Evolutionary conservation across 2,888 invertebrate genomes (phyloP), one percentile per base, ranked within the genome.

Genomic region (Drosophila putrida): DNA sequence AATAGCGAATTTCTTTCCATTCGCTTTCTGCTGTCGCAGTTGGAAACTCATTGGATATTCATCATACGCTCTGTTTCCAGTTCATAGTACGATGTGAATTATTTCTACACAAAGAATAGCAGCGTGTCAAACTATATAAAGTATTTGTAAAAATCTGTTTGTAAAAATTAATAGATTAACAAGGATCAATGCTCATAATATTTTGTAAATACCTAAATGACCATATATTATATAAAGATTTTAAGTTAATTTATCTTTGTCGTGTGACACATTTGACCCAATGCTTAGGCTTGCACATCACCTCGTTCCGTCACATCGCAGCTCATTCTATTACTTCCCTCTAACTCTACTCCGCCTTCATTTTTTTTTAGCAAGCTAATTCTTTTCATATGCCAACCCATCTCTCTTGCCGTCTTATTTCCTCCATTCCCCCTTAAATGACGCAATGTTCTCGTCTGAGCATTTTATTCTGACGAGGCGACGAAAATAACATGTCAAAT

Each of bases 401-500:
- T 63, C 53, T 15, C 43, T 20, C 33, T 41, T 31, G 39, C 28
- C 39, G 11, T 53, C 53, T 13, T 39, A 28, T 54, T 33, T 20
- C 6, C 31, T n/a, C 25, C 13, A n/a, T 10, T n/a, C 15, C 38
- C 15, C 28, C 58, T 4, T 46, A 57, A 72, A 47, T 78, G 80
- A 73, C 74, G 76, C 65, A 75, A 82, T 74, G 62, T 74, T 72
- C 69, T 58, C 59, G 62, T 53, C 49, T 51, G 68, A 70, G 64
- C 66, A 69, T 78, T 82, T 76, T 55, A 64, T 62, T 77, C 68
- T 70, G 82, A 83, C 87, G 72, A 72, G 80, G 72, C 82, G 84
- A 87, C 87, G 75, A 86, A 79, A 83, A 83, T 87, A 87, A 84
- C 83, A 83, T 87, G 87, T 83, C 84, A 83, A 87, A 83, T 87